phyloP scores from a whole-genome alignment of 2,888 invertebrate species.

The Meiosimyza decipiens region DNA sequence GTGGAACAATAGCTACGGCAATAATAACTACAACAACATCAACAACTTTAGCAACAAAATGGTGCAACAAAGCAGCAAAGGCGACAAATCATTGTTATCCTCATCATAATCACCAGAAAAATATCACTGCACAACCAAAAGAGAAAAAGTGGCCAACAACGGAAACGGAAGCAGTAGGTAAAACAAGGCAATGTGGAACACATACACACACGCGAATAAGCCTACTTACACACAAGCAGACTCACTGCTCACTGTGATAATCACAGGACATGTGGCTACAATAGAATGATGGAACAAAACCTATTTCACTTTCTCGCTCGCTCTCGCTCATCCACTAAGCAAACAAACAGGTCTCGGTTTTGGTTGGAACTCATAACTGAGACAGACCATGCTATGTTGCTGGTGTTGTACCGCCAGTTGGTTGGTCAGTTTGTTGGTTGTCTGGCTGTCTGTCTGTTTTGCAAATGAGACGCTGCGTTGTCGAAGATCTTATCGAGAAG shows the following conservation, averaged over 20 bases:
- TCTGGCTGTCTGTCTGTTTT: too few species aligned
- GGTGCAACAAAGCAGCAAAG: not conserved
- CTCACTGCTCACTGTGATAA: constrained; percentile 25
- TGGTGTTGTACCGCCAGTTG: too few species aligned
- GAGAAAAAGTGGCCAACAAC: too few species aligned
- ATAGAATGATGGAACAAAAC: too few species aligned
- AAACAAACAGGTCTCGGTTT: too few species aligned
- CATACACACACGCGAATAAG: not conserved
- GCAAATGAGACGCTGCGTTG: constrained; percentile 2
- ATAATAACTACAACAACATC: not conserved
- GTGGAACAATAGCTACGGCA: not conserved
- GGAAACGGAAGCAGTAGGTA: too few species aligned
- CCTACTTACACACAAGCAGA: not conserved
- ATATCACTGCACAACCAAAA: too few species aligned
- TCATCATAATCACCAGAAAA: constrained; percentile 11
- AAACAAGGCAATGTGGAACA: not conserved
- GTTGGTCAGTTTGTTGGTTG: too few species aligned
- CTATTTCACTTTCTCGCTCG: too few species aligned
- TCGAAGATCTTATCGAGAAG: constrained; percentile 29
- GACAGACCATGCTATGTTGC: too few species aligned
- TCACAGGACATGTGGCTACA: constrained; percentile 29
- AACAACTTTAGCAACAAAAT: not conserved
- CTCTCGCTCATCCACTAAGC: too few species aligned
- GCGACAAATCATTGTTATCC: constrained; percentile 16
- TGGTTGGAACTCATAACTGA: too few species aligned